Evolutionary conservation across 2,888 invertebrate genomes (phyloP).

Genomic region (Protula sp.): DNA sequence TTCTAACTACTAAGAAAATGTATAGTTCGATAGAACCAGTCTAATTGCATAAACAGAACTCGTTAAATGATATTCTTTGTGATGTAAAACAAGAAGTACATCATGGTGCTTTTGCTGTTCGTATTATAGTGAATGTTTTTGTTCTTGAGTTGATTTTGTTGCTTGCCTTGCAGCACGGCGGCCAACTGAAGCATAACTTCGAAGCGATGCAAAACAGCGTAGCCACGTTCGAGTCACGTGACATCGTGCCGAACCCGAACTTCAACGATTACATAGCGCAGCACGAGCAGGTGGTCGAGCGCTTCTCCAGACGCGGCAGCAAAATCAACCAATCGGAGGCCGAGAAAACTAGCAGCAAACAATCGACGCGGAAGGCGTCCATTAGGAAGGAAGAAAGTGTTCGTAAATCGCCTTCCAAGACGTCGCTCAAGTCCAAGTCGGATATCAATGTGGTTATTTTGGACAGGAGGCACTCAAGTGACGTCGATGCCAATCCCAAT

Average conservation of each 20-base stretch:
- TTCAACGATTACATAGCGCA: conserved; percentile 10
- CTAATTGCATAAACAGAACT: no score
- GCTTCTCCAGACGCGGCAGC: neutral
- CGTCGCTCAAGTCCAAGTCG: neutral
- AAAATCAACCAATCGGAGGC: neutral
- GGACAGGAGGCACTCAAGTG: no score
- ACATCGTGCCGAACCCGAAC: conserved; percentile 11
- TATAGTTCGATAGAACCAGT: no score
- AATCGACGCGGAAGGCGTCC: neutral
- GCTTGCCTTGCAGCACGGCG: conserved; percentile 17
- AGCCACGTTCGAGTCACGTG: conserved; percentile 10
- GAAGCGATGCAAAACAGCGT: conserved; percentile 9
- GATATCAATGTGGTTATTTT: no score
- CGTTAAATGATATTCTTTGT: no score
- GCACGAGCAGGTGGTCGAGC: conserved; percentile 1
- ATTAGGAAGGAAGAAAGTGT: neutral
- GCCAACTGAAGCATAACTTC: conserved; percentile 14
- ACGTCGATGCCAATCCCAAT: no score
- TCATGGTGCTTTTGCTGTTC: no score
- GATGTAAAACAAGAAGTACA: no score
- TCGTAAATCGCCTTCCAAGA: neutral
- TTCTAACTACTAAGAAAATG: no score
- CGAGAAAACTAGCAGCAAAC: neutral
- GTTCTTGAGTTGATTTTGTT: no score
- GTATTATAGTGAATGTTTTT: no score